Base-by-base conservation (phyloP, 2,797 vertebrate species). In the Hippoglossus hippoglossus region DNA sequence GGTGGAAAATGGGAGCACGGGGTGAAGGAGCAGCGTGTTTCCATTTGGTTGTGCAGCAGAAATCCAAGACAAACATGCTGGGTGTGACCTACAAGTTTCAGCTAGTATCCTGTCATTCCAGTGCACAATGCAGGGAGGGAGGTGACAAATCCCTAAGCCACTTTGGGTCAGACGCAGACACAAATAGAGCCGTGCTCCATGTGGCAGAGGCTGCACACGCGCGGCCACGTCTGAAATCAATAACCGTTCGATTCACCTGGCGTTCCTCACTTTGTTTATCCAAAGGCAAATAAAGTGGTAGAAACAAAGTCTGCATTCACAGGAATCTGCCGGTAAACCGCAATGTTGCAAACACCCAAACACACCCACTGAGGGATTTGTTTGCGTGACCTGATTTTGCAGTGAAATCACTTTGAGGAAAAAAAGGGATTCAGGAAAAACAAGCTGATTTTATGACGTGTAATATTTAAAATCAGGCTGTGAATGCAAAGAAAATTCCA, bases 101-200 rank as follows among this genome's bases (percentile, higher is more conserved):
- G 88, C 68, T 73, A 67, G 87, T 85, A 92, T 94, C 92, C 93
- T 93, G 93, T 93, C 87, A 85, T 93, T 93, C 85, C 85, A 81
- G 71, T 71, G 69, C 79, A 94, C 84, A 92, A 92, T 91, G 79
- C 82, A 67, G 71, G 53, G 67, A 87, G 81, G 90, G 91, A 91
- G 91, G 88, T 86, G 85, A 90, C 84, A 91, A 91, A 89, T 93
- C 84, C 85, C 82, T 70, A 83, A 88, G 82, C 83, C 80, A 87
- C 89, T 89, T 90, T 83, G 82, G 90, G 87, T 89, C 87, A 82
- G 73, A 81, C 56, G 39, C 63, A 72, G 73, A 76, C 80, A 82
- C 86, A 85, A 89, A 87, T 66, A 84, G 80, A 86, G 69, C 34
- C 57, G 57, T 21, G 44, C 21, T 79, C 67, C 79, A 57, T 83